A percentile compares a stretch with the other conserved stretches of the same genome.
Conservation (phyloP, 2,797 vertebrate genomes). For the Dallia pectoralis region DNA sequence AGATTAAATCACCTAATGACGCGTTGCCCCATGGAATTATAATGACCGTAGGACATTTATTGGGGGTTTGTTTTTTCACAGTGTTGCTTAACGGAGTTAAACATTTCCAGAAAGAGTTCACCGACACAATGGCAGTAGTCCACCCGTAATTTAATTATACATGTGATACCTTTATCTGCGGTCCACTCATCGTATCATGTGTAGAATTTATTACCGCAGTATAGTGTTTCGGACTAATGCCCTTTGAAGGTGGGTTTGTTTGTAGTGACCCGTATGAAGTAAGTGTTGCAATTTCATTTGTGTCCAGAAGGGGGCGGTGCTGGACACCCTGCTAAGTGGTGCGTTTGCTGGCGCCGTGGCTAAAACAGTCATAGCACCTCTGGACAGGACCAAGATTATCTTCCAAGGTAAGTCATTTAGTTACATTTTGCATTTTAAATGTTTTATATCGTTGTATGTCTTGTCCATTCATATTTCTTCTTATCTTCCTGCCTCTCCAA, state of each 20-base stretch:
- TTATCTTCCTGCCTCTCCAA: constrained; percentile 46
- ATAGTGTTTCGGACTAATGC: neutral
- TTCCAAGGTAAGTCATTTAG: constrained; percentile 84
- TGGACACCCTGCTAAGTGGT: constrained; percentile 88
- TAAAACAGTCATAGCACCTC: constrained; percentile 92
- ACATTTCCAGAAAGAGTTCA: neutral
- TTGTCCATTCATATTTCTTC: neutral
- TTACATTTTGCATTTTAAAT: neutral
- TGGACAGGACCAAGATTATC: constrained; percentile 98
- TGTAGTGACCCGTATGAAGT: neutral
- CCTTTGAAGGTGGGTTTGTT: neutral
- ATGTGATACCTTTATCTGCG: neutral
- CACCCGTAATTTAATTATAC: neutral
- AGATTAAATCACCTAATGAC: neutral
- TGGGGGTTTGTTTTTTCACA: neutral
- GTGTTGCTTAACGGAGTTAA: neutral
- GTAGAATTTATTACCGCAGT: neutral
- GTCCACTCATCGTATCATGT: too few species aligned
- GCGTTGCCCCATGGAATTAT: too few species aligned
- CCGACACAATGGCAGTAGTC: neutral
- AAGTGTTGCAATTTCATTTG: neutral
- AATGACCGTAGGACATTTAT: neutral
- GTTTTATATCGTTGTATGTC: neutral
- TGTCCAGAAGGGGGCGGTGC: constrained; percentile 70
- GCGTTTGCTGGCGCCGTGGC: constrained; percentile 93